Evolutionary conservation across 2,888 invertebrate species (phyloP).

Genomic region (Criorhina ranunculi): DNA sequence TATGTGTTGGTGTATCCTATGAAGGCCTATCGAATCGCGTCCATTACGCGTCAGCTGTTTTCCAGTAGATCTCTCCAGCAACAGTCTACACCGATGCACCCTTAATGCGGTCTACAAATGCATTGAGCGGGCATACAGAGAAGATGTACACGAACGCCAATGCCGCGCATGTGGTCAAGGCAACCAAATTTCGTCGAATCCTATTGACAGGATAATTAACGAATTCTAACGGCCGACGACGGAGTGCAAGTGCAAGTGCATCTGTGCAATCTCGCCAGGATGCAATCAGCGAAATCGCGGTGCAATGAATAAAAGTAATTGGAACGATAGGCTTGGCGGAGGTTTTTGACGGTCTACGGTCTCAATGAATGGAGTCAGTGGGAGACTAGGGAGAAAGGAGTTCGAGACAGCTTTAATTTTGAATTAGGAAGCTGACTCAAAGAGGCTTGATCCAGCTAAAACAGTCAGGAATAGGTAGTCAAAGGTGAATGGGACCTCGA

Average conservation of each 20-base stretch:
- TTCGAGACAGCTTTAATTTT: too few species aligned
- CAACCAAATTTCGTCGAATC: constrained; percentile 75
- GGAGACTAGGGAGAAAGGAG: neutral
- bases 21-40: constrained; percentile 69
- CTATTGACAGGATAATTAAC: constrained; percentile 76
- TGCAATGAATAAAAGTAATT: constrained; percentile 74
- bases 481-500: too few species aligned
- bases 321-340: constrained; percentile 17
- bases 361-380: constrained; percentile 25
- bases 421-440: neutral
- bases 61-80: constrained; percentile 50
- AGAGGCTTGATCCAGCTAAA: too few species aligned
- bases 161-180: constrained; percentile 71
- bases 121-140: neutral
- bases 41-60: constrained; percentile 76
- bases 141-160: constrained; percentile 62
- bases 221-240: constrained; percentile 66
- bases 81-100: constrained; percentile 65
- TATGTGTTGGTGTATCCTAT: constrained; percentile 40
- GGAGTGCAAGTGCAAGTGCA: constrained; percentile 41
- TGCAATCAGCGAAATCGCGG: constrained; percentile 69
- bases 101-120: constrained; percentile 72
- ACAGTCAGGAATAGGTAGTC: too few species aligned
- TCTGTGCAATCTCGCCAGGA: constrained; percentile 39
- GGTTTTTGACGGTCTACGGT: constrained; percentile 7